A percentile compares a stretch with the other conserved stretches of the same genome.
These are phyloP conservation scores for Rhinogobius similis DNA, from an alignment of 2,113 vertebrate species.

Conservation along the genomic window DNA sequence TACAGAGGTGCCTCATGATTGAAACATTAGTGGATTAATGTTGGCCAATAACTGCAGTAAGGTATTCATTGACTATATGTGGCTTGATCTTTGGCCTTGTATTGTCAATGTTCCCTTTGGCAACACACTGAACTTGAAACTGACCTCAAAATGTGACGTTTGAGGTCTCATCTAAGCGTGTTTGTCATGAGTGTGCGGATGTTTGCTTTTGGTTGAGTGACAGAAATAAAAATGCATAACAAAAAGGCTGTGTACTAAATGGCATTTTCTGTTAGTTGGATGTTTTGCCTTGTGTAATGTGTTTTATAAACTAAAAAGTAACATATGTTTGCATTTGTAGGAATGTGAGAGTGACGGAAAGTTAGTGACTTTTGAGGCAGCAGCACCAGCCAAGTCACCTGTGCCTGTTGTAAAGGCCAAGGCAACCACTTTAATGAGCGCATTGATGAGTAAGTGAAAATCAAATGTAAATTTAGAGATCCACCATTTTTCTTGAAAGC, in stretches of 20 bases:
- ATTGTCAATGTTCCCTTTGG: neutral
- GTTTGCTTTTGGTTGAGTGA: neutral
- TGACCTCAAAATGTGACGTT: neutral
- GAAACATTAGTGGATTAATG: neutral
- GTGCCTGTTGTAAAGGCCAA: slow-evolving; percentile 90
- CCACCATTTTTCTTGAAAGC: too few relatives aligned
- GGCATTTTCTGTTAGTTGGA: too few relatives aligned
- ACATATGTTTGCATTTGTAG: slow-evolving; percentile 67
- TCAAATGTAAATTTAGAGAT: neutral
- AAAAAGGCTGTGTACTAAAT: neutral
- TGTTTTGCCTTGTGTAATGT: neutral
- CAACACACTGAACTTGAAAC: neutral
- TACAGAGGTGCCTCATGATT: slow-evolving; percentile 76
- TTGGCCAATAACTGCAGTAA: neutral
- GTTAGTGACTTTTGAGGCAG: slow-evolving; percentile 30
- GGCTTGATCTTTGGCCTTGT: neutral
- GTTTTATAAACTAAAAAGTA: slow-evolving; percentile 7
- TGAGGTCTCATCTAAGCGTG: neutral
- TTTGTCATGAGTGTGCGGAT: neutral
- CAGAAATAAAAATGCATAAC: neutral
- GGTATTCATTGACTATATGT: neutral
- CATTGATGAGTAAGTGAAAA: slow-evolving; percentile 89
- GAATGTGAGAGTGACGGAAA: slow-evolving; percentile 76
- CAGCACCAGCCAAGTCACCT: slow-evolving; percentile 62
- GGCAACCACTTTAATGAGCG: slow-evolving; percentile 91